Conservation (phyloP, 2,888 invertebrate genomes). For the Trileptium ribeirensis region DNA sequence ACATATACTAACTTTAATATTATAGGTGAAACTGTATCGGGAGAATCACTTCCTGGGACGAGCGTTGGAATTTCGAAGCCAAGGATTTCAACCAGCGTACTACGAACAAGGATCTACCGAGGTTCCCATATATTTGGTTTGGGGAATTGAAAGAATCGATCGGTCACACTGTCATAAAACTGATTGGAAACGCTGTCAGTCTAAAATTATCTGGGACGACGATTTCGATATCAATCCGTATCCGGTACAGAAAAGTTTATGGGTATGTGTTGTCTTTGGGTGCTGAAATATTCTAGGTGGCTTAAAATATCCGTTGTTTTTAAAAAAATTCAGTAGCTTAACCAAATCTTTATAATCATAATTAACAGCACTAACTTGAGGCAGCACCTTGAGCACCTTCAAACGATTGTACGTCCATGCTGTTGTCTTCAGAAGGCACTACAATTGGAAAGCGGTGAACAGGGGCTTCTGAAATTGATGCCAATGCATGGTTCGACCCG, state of each 20-base stretch:
- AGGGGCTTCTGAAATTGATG: no score
- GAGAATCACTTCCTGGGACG: background rate
- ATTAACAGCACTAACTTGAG: no score
- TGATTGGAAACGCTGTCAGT: constrained; percentile 41
- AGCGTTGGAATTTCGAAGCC: background rate
- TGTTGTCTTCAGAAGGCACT: no score
- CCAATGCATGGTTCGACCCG: no score
- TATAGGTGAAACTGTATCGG: constrained; percentile 7
- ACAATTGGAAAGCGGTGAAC: no score
- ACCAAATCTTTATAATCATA: no score
- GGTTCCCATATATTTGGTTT: constrained; percentile 7
- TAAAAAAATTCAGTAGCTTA: no score
- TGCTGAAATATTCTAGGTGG: no score
- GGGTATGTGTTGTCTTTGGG: constrained; percentile 43
- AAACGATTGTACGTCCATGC: no score
- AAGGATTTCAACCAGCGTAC: background rate
- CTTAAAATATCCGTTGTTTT: no score
- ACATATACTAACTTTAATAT: background rate
- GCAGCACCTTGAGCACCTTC: no score
- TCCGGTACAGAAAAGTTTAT: constrained; percentile 44
- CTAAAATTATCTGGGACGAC: constrained; percentile 43
- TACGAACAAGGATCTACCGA: background rate
- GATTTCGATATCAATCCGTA: constrained; percentile 43
- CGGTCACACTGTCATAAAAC: constrained; percentile 43
- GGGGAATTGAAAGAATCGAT: constrained; percentile 13